phyloP scores from a whole-genome alignment of 2,888 invertebrate species.

The Heteromyza rotundicornis region DNA sequence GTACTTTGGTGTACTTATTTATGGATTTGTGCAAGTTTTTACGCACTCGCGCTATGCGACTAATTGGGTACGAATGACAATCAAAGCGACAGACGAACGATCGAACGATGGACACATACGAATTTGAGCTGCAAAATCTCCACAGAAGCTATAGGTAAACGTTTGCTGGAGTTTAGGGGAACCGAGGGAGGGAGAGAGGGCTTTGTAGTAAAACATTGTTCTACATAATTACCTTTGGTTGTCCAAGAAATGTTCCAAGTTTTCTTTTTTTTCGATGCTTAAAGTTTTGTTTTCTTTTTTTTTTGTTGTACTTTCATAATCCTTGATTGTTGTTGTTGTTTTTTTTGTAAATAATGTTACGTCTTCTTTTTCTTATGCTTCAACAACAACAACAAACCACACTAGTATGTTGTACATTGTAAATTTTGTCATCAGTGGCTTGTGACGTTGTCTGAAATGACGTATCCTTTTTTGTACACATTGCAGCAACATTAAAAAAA shows the following conservation, averaged over 20 bases:
- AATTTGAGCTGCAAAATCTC: neutral
- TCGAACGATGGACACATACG: neutral
- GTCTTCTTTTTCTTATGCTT: too few relatives aligned
- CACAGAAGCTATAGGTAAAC: too few relatives aligned
- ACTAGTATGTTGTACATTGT: constrained; percentile 10
- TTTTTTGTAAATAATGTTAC: neutral
- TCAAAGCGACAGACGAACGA: constrained; percentile 42
- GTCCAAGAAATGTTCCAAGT: constrained; percentile 35
- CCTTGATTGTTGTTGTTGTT: neutral
- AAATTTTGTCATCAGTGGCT: constrained; percentile 5
- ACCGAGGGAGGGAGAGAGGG: neutral
- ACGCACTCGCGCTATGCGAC: constrained; percentile 62
- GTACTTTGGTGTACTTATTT: constrained; percentile 49
- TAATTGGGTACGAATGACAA: constrained; percentile 62
- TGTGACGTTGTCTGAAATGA: neutral
- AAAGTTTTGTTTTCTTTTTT: constrained; percentile 13
- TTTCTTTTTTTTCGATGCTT: neutral
- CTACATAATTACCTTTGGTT: constrained; percentile 61
- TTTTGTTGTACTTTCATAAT: constrained; percentile 17
- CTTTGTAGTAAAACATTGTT: constrained; percentile 43
- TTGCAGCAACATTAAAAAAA: too few relatives aligned
- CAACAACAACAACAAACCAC: neutral
- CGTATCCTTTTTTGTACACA: constrained; percentile 39
- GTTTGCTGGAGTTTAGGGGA: neutral
- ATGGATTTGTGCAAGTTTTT: constrained; percentile 62